Percentiles rank a stretch among this genome's conserved stretches.
Conservation (phyloP, 2,113 vertebrate genomes). For the Gnathochromis pfefferi region DNA sequence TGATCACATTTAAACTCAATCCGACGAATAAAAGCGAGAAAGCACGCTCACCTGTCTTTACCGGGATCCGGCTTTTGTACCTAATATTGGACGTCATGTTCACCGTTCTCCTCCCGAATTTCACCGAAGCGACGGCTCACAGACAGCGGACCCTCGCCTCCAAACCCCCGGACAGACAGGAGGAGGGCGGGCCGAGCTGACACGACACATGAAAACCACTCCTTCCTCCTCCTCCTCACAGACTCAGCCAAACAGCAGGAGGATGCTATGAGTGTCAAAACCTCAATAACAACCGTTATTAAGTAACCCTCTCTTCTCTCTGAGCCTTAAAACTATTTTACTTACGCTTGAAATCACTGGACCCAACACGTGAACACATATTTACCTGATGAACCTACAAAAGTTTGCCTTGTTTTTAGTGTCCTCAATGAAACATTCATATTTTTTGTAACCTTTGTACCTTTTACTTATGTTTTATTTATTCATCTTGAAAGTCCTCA, state of each 20-base stretch:
- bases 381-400: neutral
- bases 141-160: slow-evolving; percentile 28
- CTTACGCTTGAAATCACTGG: neutral
- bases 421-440: neutral
- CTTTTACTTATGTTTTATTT: neutral
- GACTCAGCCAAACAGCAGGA: neutral
- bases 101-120: slow-evolving; percentile 27
- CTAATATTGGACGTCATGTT: slow-evolving; percentile 86
- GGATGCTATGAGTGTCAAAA: neutral
- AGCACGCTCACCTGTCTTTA: slow-evolving; percentile 81
- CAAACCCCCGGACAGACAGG: slow-evolving; percentile 6
- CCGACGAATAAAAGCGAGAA: neutral
- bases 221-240: neutral
- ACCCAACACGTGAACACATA: neutral
- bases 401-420: neutral
- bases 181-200: slow-evolving; percentile 27
- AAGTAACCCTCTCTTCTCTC: neutral
- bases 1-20: neutral
- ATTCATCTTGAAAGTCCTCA: neutral
- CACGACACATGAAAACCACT: slow-evolving; percentile 4
- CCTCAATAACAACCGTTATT: neutral
- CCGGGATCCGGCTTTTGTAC: slow-evolving; percentile 86
- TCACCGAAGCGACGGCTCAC: slow-evolving; percentile 21
- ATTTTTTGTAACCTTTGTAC: neutral
- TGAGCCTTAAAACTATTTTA: neutral